A percentile compares a stretch with the other conserved stretches of the same genome.
These are phyloP conservation scores for Gnatocerus cornutus DNA, from an alignment of 2,888 invertebrate species.

Conservation along the genomic window DNA sequence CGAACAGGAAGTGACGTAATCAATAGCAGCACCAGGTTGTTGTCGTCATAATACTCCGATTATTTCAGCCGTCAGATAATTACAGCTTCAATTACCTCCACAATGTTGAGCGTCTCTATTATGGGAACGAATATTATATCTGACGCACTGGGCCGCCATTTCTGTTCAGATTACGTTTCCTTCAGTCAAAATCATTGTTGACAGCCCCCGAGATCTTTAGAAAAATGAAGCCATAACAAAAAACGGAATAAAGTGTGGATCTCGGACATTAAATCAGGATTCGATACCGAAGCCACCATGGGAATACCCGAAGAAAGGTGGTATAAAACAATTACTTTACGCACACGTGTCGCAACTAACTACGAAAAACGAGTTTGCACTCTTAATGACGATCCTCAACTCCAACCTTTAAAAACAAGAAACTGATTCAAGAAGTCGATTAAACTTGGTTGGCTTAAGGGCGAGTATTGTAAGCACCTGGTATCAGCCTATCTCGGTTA, in stretches of 20 bases:
- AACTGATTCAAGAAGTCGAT: neutral
- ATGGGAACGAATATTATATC: neutral
- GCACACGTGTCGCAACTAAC: constrained; percentile 12
- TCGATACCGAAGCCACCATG: constrained; percentile 3
- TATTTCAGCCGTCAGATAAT: constrained; percentile 36
- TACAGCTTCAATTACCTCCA: constrained; percentile 31
- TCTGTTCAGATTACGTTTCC: neutral
- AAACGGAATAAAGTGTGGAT: constrained; percentile 13
- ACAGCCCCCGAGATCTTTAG: neutral
- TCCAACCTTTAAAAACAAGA: constrained; percentile 1
- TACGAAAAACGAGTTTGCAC: neutral
- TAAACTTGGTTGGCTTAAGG: constrained; percentile 7
- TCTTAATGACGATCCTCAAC: neutral
- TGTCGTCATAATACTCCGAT: constrained; percentile 34
- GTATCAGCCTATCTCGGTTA: constrained; percentile 14
- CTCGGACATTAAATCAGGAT: constrained; percentile 9
- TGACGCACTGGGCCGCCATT: constrained; percentile 5
- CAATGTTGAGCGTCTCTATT: constrained; percentile 8
- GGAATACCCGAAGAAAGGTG: constrained; percentile 13
- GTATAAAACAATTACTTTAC: constrained; percentile 22
- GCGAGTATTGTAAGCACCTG: constrained; percentile 16
- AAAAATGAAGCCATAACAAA: constrained; percentile 14
- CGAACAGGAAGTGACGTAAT: constrained; percentile 21
- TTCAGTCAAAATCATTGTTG: constrained; percentile 2
- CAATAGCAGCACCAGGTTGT: constrained; percentile 35